Evolutionary conservation across 2,888 invertebrate species (phyloP), one percentile per base, ranked within the genome.

Genomic region (Sinhomidia bicolor): DNA sequence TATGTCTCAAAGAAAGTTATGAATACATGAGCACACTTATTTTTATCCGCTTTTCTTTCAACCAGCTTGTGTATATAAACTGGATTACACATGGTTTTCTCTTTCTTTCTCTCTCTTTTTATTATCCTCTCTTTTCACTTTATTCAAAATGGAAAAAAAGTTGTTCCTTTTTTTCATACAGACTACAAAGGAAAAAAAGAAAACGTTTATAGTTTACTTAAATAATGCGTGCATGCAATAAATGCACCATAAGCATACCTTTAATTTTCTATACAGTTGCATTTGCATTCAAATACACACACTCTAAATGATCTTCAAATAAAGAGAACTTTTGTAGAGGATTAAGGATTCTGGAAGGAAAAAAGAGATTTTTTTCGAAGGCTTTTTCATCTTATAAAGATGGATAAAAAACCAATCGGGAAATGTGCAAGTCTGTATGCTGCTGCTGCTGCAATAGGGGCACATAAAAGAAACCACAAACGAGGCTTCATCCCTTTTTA

Each of bases 391-490:
- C 54, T 32, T 12, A 47, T 23, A 10, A 3, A 60, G 60, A 41
- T 23, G 41, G 60, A 26, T 79, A 41, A 57, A 32, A 78, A 78
- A 78, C 78, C 78, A 79, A 79, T 79, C 20, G 79, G 44, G 57
- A 71, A 71, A 71, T 71, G 68, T 68, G 68, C 26, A 41, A 41
- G 20, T 65, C 17, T 36, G 36, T 36, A 1, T 41, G 41, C 23
- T 17, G 36, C 6, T 44, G 23, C n/a, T n/a, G n/a, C n/a, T n/a
- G n/a, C n/a, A n/a, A n/a, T n/a, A n/a, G 36, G 12, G 36, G 41
- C 23, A 26, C 78, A 78, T 60, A 79, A 79, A 60, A 47, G 74
- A 74, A 44, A 60, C 80, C 23, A 60, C 47, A 74, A 80, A 80
- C 10, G 44, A 80, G 80, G 80, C 41, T 80, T 20, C 80, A 62